Evolutionary conservation across 92 coral and sea anemone genomes (phyloP), one percentile per base, ranked within the genome.

Genomic region (Siderastrea radians): DNA sequence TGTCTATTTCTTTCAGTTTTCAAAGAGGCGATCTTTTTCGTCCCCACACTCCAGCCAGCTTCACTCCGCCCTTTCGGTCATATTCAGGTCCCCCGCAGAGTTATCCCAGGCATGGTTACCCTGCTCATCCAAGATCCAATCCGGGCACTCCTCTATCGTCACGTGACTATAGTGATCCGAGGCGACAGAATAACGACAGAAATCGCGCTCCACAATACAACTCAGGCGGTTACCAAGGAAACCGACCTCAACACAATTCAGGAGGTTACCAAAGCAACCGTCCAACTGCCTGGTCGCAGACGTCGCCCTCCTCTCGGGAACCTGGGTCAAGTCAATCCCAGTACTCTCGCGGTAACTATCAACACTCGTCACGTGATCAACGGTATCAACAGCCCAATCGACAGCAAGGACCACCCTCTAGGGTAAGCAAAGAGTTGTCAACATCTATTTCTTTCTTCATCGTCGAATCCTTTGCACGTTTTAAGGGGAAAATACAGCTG

Each of bases 101-200:
- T 57, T 47, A 84, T 43, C 89, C 92, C 51, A 86, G 91, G 68
- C 90, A 78, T 11, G 85, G 83, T 38, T 74, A 72, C 75, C 84
- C 89, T 52, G 38, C 81, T 58, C 75, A 48, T 55, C 60, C 78
- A 50, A 68, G 82, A 50, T 88, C 87, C 82, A 91, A 87, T 55
- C 91, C 89, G 46, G 81, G 86, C 46, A 87, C 94, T 12, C 91
- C 94, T 49, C 82, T 72, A 8, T 81, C 92, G 65, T 89, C 88
- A 82, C 79, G 91, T 57, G 91, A 81, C 62, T 64, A 85, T 55
- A 46, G 53, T n/a, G 75, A 85, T 19, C 89, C 91, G 26, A 91
- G 89, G 64, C 89, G 85, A 47, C 87, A 69, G 63, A 78, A 69
- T 86, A 50, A 85, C 48, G 91, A 88, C 77, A 81, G 72, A 82